Conservation (phyloP, 35 echinoderm and acorn worm genomes). For the Patiria miniata region DNA sequence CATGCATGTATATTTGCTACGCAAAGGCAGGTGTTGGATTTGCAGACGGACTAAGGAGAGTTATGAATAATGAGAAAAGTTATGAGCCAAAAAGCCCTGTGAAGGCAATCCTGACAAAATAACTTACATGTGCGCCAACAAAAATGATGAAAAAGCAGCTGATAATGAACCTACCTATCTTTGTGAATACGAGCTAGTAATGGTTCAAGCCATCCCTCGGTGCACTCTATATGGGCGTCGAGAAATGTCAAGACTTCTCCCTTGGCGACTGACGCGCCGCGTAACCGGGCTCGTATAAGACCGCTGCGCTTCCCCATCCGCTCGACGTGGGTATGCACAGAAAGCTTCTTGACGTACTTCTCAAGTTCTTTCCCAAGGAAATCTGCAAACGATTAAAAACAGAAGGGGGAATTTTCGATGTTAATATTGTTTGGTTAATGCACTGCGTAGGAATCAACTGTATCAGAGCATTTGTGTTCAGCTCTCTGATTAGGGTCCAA, state of each 20-base stretch:
- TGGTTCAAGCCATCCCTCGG: constrained; percentile 93
- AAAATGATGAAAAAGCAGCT: too few species aligned
- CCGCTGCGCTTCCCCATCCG: constrained; percentile 96
- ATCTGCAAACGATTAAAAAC: constrained; percentile 57
- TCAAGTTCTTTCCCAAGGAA: constrained; percentile 88
- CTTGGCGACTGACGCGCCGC: constrained; percentile 85
- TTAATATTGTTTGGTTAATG: too few species aligned
- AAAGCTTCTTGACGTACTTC: constrained; percentile 71
- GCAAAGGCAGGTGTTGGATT: too few species aligned
- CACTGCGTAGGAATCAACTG: too few species aligned
- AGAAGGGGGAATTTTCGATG: neutral
- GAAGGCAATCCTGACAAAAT: too few species aligned
- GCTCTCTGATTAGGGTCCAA: too few species aligned
- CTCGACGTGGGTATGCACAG: constrained; percentile 73
- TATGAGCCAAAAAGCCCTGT: too few species aligned
- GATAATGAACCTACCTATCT: constrained; percentile 66
- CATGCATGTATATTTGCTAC: too few species aligned
- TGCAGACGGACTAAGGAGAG: too few species aligned
- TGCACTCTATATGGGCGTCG: constrained; percentile 97
- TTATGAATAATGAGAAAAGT: too few species aligned
- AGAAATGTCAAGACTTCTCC: constrained; percentile 92
- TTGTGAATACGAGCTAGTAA: constrained; percentile 76
- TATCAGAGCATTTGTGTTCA: too few species aligned
- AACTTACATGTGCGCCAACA: too few species aligned
- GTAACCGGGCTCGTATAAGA: constrained; percentile 82